phyloP scores from a whole-genome alignment of 2,113 vertebrate species.

The Phalacrocorax aristotelis region DNA sequence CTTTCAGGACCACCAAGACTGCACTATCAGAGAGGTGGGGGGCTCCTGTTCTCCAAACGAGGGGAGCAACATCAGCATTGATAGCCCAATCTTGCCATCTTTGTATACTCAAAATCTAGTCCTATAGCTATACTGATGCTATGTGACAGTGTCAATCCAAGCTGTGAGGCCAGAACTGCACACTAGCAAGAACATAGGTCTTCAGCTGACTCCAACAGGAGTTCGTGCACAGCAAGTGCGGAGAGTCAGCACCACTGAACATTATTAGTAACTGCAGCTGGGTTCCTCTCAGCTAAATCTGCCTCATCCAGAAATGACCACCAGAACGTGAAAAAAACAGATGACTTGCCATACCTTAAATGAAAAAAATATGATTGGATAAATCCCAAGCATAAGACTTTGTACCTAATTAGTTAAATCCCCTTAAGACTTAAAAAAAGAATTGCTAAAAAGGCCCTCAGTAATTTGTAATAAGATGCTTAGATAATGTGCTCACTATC shows the following conservation, averaged over 20 bases:
- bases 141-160: accelerated
- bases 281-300: not conserved
- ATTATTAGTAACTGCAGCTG: not conserved
- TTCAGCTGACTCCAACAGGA: not conserved
- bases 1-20: not conserved
- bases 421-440: conserved; percentile 26
- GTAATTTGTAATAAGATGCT: conserved; percentile 64
- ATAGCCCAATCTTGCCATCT: not conserved
- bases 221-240: accelerated
- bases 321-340: not conserved
- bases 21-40: not conserved
- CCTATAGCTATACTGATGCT: accelerated
- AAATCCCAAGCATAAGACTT: conserved; percentile 55
- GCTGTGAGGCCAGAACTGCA: not conserved
- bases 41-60: not conserved
- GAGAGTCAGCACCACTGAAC: not conserved
- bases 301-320: conserved; percentile 18
- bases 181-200: not conserved
- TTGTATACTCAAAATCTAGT: not conserved
- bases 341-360: not conserved
- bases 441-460: conserved; percentile 38
- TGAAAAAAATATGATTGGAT: conserved; percentile 55
- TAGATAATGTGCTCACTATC: conserved; percentile 59
- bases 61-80: not conserved
- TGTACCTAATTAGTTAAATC: conserved; percentile 69